phyloP scores from a whole-genome alignment of 2,797 vertebrate genomes.

The Poeciliopsis gracilis region DNA sequence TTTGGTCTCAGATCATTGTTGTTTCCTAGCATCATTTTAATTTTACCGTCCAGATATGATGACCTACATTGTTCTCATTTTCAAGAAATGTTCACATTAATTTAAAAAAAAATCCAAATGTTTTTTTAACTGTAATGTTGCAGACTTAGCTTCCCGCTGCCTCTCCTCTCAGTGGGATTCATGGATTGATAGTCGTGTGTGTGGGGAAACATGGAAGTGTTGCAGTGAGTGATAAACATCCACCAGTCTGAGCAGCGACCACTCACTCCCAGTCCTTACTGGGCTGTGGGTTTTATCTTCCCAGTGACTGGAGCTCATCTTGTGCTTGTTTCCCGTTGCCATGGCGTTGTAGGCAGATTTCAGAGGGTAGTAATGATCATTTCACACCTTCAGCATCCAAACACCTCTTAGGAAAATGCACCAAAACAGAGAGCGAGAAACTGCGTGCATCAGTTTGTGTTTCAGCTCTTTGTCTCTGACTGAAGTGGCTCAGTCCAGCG shows the following conservation, averaged over 20 bases:
- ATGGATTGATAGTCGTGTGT: slow-evolving; percentile 24
- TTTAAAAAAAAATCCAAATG: not conserved
- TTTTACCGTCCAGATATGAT: not conserved
- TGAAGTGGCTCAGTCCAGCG: slow-evolving; percentile 13
- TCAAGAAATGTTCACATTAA: not conserved
- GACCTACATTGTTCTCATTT: not conserved
- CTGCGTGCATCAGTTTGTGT: slow-evolving; percentile 33
- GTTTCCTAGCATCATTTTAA: not conserved
- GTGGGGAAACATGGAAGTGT: slow-evolving; percentile 6
- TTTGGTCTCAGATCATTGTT: not conserved
- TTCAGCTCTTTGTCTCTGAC: slow-evolving; percentile 36
- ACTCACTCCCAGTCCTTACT: slow-evolving; percentile 74
- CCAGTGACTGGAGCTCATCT: slow-evolving; percentile 64
- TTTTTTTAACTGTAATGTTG: not conserved
- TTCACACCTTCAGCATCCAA: slow-evolving; percentile 63
- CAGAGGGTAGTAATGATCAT: slow-evolving; percentile 58
- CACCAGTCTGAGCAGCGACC: slow-evolving; percentile 45
- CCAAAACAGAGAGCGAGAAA: slow-evolving; percentile 19
- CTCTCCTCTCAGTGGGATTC: slow-evolving; percentile 10
- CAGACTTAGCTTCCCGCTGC: slow-evolving; percentile 14
- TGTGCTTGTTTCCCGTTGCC: slow-evolving; percentile 71
- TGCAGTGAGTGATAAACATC: slow-evolving; percentile 46
- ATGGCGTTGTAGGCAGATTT: slow-evolving; percentile 67
- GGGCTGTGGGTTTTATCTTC: slow-evolving; percentile 55
- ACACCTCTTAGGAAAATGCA: slow-evolving; percentile 46